Base-by-base conservation (phyloP, 2,888 invertebrate genomes). In the Ennomos quercinarius region DNA sequence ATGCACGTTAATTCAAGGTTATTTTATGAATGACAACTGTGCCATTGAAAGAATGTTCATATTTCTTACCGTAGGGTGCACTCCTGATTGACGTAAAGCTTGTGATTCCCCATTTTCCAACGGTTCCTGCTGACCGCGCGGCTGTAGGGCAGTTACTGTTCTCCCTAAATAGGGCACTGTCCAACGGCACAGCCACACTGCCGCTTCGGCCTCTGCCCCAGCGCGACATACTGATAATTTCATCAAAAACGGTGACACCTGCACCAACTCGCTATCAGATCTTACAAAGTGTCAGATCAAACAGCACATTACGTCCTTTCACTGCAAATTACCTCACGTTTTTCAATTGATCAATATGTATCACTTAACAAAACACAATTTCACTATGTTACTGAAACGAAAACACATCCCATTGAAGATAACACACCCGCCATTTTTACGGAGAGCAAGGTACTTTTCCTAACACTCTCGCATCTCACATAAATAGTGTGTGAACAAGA, bases 21-120 rank as follows among this genome's bases (percentile, higher is more conserved):
- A 70, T 68, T 27, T 63, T 66, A 64, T 6, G 63, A 67, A 64
- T 63, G 64, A 62, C 63, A 63, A 46, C 36, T 46, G 34, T 35
- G 41, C n/a, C 41, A 57, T 11, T 46, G 57, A 63, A 65, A 71
- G 71, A 77, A 75, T 72, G 64, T 73, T 78, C 87, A 91, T 91
- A 95, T 62, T 73, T 78, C 87, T 93, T 93, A 95, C 96, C 95
- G 88, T 96, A 96, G 74, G 95, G 94, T 70, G 95, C 94, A 81
- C 95, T 97, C 76, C 98, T 94, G 64, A 98, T 96, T 4, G 98
- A 98, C 27, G 98, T 98, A 87, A 98, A 98, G 67, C 98, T 97
- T 77, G 98, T 98, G 85, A 97, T 97, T 71, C 98, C 98, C 98
- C 98, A 98, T 93, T 98, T 97, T 72, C 98, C 98, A 70, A 98